Conservation (phyloP, 2,888 invertebrate genomes). For the Melinaea marsaeus region DNA sequence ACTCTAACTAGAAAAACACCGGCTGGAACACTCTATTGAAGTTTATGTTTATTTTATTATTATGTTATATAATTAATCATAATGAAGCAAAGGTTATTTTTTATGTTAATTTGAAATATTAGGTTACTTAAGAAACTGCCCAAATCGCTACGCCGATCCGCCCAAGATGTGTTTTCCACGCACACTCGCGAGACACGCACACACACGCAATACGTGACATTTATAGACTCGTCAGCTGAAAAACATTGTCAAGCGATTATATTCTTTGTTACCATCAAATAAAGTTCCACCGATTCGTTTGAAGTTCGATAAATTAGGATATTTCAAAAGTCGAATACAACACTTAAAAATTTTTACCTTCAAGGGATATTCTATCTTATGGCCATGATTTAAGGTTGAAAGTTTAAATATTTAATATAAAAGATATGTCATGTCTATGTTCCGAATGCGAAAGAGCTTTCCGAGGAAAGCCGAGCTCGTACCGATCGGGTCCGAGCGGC, state of each 20-base stretch:
- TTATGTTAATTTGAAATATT: constrained; percentile 20
- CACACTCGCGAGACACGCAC: constrained; percentile 45
- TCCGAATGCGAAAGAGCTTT: constrained; percentile 71
- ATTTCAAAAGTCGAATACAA: constrained; percentile 69
- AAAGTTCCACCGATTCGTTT: constrained; percentile 42
- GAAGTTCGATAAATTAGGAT: constrained; percentile 64
- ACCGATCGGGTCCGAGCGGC: constrained; percentile 75
- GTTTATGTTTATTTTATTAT: neutral
- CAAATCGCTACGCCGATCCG: constrained; percentile 51
- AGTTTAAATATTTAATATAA: constrained; percentile 39
- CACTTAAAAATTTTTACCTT: constrained; percentile 47
- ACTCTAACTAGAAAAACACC: too few relatives aligned
- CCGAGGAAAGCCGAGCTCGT: constrained; percentile 68
- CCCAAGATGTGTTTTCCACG: constrained; percentile 67
- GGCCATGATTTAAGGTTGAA: constrained; percentile 32
- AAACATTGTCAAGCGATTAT: constrained; percentile 42
- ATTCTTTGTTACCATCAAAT: constrained; percentile 34
- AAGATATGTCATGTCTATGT: constrained; percentile 66
- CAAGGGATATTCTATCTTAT: constrained; percentile 37
- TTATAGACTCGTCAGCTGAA: constrained; percentile 74
- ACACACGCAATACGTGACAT: constrained; percentile 55
- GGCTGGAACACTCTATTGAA: too few relatives aligned
- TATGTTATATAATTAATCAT: neutral
- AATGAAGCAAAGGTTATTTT: neutral
- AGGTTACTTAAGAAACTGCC: constrained; percentile 45